Conservation (phyloP, 2,113 vertebrate species). For the Sterna hirundo region DNA sequence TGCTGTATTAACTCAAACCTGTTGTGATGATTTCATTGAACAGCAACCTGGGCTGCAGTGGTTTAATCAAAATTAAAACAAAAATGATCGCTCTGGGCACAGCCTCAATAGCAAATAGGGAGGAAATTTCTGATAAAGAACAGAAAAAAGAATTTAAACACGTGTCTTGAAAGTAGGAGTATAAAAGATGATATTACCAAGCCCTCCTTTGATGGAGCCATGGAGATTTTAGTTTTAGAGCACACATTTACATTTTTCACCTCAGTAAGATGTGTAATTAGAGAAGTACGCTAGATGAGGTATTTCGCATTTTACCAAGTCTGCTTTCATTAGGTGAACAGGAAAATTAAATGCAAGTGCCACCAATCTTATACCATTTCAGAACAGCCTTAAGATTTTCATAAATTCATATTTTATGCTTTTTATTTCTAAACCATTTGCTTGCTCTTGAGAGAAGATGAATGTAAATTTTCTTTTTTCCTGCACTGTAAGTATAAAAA, state of each 20-base stretch:
- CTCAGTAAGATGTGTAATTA: constrained; percentile 50
- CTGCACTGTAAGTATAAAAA: neutral
- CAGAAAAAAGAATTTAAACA: neutral
- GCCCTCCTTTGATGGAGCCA: neutral
- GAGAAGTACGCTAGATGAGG: neutral
- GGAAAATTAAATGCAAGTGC: constrained; percentile 44
- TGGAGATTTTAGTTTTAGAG: constrained; percentile 24
- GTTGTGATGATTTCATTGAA: neutral
- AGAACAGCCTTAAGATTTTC: constrained; percentile 39
- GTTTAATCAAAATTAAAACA: neutral
- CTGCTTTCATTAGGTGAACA: constrained; percentile 57
- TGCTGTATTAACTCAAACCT: neutral
- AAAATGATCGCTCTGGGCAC: neutral
- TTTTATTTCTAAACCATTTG: neutral
- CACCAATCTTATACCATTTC: neutral
- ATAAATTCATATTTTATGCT: neutral
- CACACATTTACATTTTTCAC: constrained; percentile 38
- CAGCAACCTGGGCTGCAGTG: neutral
- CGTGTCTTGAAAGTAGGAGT: neutral
- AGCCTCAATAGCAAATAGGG: neutral
- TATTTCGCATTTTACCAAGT: constrained; percentile 33
- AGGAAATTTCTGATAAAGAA: neutral
- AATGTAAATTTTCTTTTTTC: neutral
- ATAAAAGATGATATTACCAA: accelerated
- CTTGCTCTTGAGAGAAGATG: neutral